Evolutionary conservation across 2,888 invertebrate species (phyloP), one percentile per base, ranked within the genome.

Genomic region (Lordiphosa andalusiaca): DNA sequence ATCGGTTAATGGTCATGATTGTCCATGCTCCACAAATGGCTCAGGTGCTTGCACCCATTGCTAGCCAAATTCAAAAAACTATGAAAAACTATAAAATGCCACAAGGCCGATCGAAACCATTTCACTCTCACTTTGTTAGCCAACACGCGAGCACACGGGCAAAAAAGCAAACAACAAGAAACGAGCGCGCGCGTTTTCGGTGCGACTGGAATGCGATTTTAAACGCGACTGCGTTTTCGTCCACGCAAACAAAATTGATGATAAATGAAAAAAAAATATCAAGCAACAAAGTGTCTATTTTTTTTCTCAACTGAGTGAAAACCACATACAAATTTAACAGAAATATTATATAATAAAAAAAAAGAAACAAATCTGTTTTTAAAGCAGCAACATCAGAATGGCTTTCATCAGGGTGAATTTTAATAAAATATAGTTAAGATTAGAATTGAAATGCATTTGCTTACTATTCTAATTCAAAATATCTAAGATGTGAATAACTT

Each of bases 91-190:
- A 86, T 86, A 86, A 86, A 86, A 84, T 66, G 74, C 65, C 71
- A 68, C 62, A 56, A 58, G 55, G 60, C 51, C 57, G 65, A 30
- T 67, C 53, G 55, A 67, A 73, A 67, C 74, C 74, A 81, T 86
- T 86, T 86, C 87, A 86, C 86, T 86, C 87, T 87, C 84, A 75
- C 75, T 78, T 70, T 67, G 73, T 73, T 73, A 64, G 81, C 72
- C 70, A 73, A 69, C 69, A 67, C 77, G 68, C 65, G 53, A 67
- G 39, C 53, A 42, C 56, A 52, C 58, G 53, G 37, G 35, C 60
- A 38, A 12, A 40, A 36, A 36, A 10, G 16, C 16, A 16, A 6
- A 3, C 46, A 57, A 59, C 58, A 57, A n/a, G n/a, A n/a, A n/a
- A n/a, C n/a, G n/a, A n/a, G n/a, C 64, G 59, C 50, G 48, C 49